Evolutionary conservation across 2,113 vertebrate genomes (phyloP), one percentile per base, ranked within the genome.

Genomic region (Otis tarda): DNA sequence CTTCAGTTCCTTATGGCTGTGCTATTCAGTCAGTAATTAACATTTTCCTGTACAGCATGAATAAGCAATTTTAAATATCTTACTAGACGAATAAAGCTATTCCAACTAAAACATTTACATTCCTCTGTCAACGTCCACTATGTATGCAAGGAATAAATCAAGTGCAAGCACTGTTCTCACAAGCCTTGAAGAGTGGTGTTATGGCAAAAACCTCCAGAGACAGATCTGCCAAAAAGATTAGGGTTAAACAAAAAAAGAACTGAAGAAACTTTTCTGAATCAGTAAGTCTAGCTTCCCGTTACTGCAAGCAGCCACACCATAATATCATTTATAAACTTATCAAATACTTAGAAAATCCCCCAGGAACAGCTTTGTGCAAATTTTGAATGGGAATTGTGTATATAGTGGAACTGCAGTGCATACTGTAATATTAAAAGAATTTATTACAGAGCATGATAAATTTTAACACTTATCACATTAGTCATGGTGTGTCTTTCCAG

Each of bases 301-400:
- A 70, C 31, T 55, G 52, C 24, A 88, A 16, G 33, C 37, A 63
- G 52, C 7, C 41, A 88, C 16, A 39, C 14, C 8, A 39, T 1
- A n/a, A 3, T 8, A n/a, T 2, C 0, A 68, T 33, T 37, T 75
- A 53, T 16, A 27, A 95, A 59, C 12, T 33, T n/a, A 50, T 0
- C 33, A 79, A 50, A 39, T 23, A 24, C 7, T n/a, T 71, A 2
- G 27, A 59, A 59, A 79, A 19, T 8, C 74, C 30, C 52, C 30
- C 19, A 55, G 86, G 28, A 63, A 68, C 33, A 52, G 33, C 28
- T 9, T n/a, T 35, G 2, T 3, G 5, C 31, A 80, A 79, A 57
- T 60, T 59, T 39, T 39, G 19, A 45, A 71, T 14, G 22, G 14
- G 3, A 85, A 71, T 7, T 63, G 31, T 14, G 4, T 21, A 15